These are phyloP conservation scores for Spheniscus mendiculus DNA, from an alignment of 2,113 vertebrate genomes.

Conservation along the genomic window DNA sequence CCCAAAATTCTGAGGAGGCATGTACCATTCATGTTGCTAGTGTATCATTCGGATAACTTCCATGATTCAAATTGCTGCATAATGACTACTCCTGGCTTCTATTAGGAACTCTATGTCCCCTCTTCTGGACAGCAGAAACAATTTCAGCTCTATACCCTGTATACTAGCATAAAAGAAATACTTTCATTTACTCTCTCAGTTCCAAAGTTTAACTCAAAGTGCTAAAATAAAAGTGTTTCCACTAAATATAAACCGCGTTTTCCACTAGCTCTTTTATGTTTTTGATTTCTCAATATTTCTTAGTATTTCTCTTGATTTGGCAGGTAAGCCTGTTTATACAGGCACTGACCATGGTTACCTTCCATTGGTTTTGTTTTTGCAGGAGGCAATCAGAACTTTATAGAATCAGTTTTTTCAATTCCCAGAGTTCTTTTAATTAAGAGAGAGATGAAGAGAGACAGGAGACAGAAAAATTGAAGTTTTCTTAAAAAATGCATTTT, in stretches of 20 bases:
- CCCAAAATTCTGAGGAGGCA: background rate
- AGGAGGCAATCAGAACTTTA: background rate
- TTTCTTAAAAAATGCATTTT: background rate
- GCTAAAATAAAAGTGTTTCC: conserved; percentile 19
- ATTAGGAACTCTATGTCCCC: background rate
- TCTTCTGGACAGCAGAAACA: background rate
- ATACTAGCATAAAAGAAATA: background rate
- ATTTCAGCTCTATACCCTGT: background rate
- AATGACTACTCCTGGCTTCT: background rate
- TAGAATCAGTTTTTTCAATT: background rate
- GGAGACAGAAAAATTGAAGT: background rate
- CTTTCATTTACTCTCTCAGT: background rate
- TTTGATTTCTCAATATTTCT: conserved; percentile 33
- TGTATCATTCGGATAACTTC: background rate
- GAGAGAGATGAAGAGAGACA: background rate
- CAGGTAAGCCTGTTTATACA: background rate
- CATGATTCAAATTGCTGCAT: background rate
- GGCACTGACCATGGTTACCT: background rate
- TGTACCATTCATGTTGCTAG: background rate
- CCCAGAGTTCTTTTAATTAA: background rate
- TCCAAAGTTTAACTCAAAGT: conserved; percentile 9
- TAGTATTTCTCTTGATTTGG: conserved; percentile 52
- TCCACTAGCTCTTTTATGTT: conserved; percentile 19
- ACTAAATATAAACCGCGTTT: conserved; percentile 29
- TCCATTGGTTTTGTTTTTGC: background rate